Conservation (phyloP, 53 echinoderm and acorn worm species). For the Crossaster papposus region DNA sequence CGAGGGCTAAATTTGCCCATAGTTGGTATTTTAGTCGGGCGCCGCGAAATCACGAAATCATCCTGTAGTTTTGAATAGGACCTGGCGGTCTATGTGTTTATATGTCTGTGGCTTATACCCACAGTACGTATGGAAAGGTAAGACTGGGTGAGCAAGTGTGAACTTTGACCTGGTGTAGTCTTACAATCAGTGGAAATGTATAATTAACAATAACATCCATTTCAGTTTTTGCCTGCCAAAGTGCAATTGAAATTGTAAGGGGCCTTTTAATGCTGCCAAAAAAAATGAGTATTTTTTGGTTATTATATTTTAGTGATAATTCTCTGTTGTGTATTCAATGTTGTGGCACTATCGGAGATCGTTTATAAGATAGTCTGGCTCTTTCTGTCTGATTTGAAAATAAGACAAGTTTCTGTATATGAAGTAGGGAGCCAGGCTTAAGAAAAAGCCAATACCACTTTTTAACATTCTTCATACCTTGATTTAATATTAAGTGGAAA, state of each 20-base stretch:
- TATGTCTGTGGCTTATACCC: no score
- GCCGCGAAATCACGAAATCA: no score
- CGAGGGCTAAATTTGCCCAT: no score
- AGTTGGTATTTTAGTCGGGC: no score
- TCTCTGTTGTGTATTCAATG: neutral
- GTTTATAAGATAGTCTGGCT: neutral
- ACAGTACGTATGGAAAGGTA: no score
- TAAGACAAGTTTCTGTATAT: neutral
- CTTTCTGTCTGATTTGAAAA: neutral
- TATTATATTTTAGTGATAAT: neutral
- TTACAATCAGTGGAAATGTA: no score
- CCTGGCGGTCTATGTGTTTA: no score
- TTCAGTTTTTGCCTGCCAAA: neutral
- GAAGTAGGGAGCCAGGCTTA: neutral
- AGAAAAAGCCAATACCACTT: neutral
- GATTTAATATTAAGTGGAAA: constrained; percentile 30
- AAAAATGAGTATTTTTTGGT: neutral
- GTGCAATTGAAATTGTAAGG: neutral
- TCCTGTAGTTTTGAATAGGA: no score
- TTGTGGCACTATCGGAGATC: neutral
- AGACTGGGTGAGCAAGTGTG: no score
- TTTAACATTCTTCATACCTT: constrained; percentile 24
- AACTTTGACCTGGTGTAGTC: no score
- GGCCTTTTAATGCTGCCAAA: neutral
- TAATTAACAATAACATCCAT: no score